Percentiles rank a stretch among this genome's conserved stretches.
These are phyloP conservation scores for Dione juno DNA, from an alignment of 2,888 invertebrate species.

Conservation along the genomic window DNA sequence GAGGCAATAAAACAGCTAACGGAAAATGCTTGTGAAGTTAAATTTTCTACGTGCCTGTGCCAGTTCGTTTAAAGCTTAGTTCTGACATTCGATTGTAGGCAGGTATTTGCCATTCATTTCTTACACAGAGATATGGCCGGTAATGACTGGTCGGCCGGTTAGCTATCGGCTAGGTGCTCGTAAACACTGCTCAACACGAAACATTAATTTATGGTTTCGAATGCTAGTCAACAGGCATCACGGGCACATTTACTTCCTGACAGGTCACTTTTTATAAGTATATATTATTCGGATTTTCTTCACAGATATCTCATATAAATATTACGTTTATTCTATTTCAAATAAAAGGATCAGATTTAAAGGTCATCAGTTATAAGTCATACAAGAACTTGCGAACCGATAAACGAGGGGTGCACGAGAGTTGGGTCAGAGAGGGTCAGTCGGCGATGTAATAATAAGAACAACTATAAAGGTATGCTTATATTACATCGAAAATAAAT, in stretches of 20 bases:
- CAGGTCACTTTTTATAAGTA: slow-evolving; percentile 52
- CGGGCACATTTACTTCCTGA: slow-evolving; percentile 69
- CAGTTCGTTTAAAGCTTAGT: slow-evolving; percentile 68
- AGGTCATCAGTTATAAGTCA: slow-evolving; percentile 31
- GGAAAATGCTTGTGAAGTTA: slow-evolving; percentile 63
- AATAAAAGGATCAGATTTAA: slow-evolving; percentile 32
- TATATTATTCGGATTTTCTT: neutral
- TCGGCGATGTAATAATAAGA: slow-evolving; percentile 63
- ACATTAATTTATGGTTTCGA: slow-evolving; percentile 73
- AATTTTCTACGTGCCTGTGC: slow-evolving; percentile 69
- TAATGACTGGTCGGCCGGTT: slow-evolving; percentile 73
- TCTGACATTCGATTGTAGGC: slow-evolving; percentile 71
- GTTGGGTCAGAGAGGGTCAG: slow-evolving; percentile 63
- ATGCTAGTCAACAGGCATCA: slow-evolving; percentile 76
- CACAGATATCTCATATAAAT: slow-evolving; percentile 33
- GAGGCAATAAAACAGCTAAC: slow-evolving; percentile 65
- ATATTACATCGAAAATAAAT: slow-evolving; percentile 51
- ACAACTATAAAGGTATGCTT: slow-evolving; percentile 58
- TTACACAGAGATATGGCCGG: slow-evolving; percentile 77
- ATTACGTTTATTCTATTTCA: slow-evolving; percentile 31
- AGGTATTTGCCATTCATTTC: slow-evolving; percentile 78
- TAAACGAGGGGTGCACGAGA: slow-evolving; percentile 59
- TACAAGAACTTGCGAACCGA: slow-evolving; percentile 30
- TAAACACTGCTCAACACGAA: slow-evolving; percentile 76
- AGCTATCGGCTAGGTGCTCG: slow-evolving; percentile 78